Evolutionary conservation across 2,888 invertebrate species (phyloP), one percentile per base, ranked within the genome.

Genomic region (Dryobota labecula): DNA sequence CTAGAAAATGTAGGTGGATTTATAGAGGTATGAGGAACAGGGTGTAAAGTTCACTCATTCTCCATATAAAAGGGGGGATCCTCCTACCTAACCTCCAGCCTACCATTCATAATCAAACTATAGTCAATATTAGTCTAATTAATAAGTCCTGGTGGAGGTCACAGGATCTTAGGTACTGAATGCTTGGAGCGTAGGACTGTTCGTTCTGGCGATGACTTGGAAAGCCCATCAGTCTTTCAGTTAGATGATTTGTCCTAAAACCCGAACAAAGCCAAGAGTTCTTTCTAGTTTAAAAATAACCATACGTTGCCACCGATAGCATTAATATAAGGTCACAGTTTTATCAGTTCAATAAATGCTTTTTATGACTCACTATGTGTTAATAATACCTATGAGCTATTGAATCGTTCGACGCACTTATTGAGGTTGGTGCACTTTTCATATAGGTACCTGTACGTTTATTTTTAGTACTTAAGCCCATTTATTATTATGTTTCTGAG

Each of bases 261-360:
- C 8, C 24, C 24, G 9, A 49, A 27, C 36, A 53, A 67, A 63
- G 7, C 43, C 67, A 2, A 20, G 24, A 2, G n/a, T 11, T 3
- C 13, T 20, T 2, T 11, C 38, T 63, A 74, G 62, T 56, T 20
- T 30, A 9, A 36, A 24, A 38, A 60, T 27, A 54, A 51, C 27
- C 8, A 51, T 75, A 67, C 30, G n/a, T 78, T 75, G 43, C 51
- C 4, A 56, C 63, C 77, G 76, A 77, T 77, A 77, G 13, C 33
- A 38, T 41, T 54, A 43, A 24, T 78, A 61, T 56, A 69, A 80
- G 72, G 69, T 75, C 64, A 72, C 33, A 64, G 27, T 79, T 80
- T 76, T 83, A 81, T 76, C 80, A 83, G 80, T 80, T 65, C 83
- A 80, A 75, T 80, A 82, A 65, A 83, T 67, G 61, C 47, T 57